phyloP scores from a whole-genome alignment of 2,888 invertebrate species.

The Lucinisca nassula region DNA sequence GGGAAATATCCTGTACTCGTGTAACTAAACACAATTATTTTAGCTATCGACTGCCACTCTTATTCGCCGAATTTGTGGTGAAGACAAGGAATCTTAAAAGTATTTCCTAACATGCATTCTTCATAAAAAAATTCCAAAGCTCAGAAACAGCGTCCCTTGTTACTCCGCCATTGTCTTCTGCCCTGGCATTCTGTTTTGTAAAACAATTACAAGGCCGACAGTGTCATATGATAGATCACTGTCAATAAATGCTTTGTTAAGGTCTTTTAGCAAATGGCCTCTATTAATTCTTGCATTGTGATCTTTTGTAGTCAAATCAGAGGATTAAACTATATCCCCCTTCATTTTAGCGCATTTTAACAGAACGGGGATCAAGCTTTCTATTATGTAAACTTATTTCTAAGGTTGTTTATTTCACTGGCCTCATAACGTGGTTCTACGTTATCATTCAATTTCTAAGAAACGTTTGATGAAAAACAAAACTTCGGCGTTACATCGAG shows the following conservation, averaged over 20 bases:
- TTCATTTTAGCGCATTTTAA: too few species aligned
- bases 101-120: slow-evolving; percentile 19
- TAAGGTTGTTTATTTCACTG: too few species aligned
- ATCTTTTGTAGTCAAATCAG: too few species aligned
- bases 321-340: too few species aligned
- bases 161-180: slow-evolving; percentile 41
- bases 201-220: slow-evolving; percentile 20
- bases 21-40: slow-evolving; percentile 43
- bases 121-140: slow-evolving; percentile 45
- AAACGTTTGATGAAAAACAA: too few species aligned
- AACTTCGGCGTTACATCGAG: too few species aligned
- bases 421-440: too few species aligned
- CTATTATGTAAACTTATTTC: too few species aligned
- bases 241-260: slow-evolving; percentile 5
- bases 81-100: slow-evolving; percentile 29
- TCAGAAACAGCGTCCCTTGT: slow-evolving; percentile 35
- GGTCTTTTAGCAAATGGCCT: slow-evolving; percentile 10
- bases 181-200: slow-evolving; percentile 43
- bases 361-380: too few species aligned
- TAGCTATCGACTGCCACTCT: slow-evolving; percentile 46
- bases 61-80: slow-evolving; percentile 43
- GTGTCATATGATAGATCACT: not conserved
- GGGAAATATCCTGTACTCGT: slow-evolving; percentile 27
- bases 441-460: too few species aligned
- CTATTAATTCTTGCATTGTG: slow-evolving; percentile 8